phyloP scores from a whole-genome alignment of 2,888 invertebrate genomes.

The Drosophila quinaria region DNA sequence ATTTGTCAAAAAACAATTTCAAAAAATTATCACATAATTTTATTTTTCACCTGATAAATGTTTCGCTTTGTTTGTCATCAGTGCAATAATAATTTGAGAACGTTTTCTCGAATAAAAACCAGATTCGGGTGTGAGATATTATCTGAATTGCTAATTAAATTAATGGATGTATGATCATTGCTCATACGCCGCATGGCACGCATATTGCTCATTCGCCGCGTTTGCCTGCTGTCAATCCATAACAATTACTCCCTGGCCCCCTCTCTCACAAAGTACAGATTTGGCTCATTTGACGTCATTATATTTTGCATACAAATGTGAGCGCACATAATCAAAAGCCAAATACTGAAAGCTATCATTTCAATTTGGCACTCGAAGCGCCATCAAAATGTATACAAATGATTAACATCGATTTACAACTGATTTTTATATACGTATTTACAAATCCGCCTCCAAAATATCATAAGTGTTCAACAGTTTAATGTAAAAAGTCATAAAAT shows the following conservation, averaged over 20 bases:
- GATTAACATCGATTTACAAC: constrained; percentile 70
- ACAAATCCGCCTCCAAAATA: constrained; percentile 29
- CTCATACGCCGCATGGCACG: constrained; percentile 41
- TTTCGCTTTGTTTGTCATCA: constrained; percentile 21
- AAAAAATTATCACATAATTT: constrained; percentile 1
- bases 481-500: constrained; percentile 56
- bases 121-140: constrained; percentile 49
- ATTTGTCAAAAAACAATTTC: constrained; percentile 36
- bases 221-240: constrained; percentile 33
- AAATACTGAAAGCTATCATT: constrained; percentile 46
- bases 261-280: constrained; percentile 13
- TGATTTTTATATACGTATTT: constrained; percentile 50
- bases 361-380: constrained; percentile 58
- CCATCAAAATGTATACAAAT: constrained; percentile 67
- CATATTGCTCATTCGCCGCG: constrained; percentile 39
- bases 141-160: constrained; percentile 65
- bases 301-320: constrained; percentile 43
- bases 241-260: constrained; percentile 18
- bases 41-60: constrained; percentile 21
- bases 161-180: constrained; percentile 42
- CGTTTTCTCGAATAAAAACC: constrained; percentile 5
- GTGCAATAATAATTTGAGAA: constrained; percentile 16
- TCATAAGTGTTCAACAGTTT: constrained; percentile 63
- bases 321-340: constrained; percentile 34
- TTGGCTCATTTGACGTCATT: constrained; percentile 73